Conservation (phyloP, 2,113 vertebrate species). For the Lophotis ruficrista region DNA sequence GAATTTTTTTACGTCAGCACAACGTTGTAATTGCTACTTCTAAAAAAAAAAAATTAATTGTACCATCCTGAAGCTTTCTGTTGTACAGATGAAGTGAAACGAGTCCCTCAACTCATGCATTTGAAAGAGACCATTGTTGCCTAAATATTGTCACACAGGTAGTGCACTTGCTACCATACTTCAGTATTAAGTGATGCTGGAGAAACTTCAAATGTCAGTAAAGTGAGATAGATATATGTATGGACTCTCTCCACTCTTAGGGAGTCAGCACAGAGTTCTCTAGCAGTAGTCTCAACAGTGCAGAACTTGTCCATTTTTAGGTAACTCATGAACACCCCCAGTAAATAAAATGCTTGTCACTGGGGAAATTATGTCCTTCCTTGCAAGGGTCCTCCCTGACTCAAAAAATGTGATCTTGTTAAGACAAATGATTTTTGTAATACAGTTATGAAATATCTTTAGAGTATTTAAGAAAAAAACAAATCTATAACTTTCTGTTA, state of each 20-base stretch:
- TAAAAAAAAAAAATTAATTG: background rate
- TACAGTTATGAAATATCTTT: background rate
- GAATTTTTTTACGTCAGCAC: background rate
- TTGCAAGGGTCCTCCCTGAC: background rate
- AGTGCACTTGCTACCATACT: background rate
- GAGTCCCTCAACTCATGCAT: background rate
- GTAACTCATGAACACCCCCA: background rate
- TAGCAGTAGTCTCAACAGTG: background rate
- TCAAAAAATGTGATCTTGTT: background rate
- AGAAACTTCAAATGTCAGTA: background rate
- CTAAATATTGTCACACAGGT: background rate
- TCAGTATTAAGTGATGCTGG: background rate
- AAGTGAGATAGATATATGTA: rapidly evolving
- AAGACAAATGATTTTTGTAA: background rate
- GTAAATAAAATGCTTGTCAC: background rate
- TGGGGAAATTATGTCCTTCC: background rate
- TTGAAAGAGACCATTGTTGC: background rate
- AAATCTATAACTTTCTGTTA: background rate
- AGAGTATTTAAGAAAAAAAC: background rate
- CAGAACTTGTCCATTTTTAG: background rate
- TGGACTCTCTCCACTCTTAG: background rate
- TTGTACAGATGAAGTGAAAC: background rate
- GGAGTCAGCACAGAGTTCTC: background rate
- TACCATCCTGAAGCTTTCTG: background rate
- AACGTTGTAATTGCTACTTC: background rate